Evolutionary conservation across 2,888 invertebrate species (phyloP), one percentile per base, ranked within the genome.

Genomic region (Diarsia dahlii): DNA sequence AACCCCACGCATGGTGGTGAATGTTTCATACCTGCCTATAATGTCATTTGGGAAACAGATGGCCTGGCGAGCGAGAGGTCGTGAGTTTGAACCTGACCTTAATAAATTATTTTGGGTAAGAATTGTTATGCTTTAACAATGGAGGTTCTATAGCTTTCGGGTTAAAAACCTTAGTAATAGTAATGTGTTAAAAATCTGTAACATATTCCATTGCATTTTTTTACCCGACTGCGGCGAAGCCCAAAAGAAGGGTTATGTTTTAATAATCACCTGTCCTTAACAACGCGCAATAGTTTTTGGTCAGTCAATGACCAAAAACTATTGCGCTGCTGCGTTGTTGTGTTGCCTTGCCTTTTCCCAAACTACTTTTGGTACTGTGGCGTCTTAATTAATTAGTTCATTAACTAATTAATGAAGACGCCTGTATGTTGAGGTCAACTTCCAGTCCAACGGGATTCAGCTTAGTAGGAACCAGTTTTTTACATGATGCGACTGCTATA

Each of bases 1-100:
- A 71, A 67, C 74, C 68, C 56, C 65, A 20, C 54, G 54, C 50
- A 46, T 18, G 46, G 39, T 20, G 64, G 62, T 64, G 52, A 28
- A 39, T 18, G 50, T 13, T 48, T 67, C 50, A 28, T 76, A 64
- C 46, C 76, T 75, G 67, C 46, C 76, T 75, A 70, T 48, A 78
- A n/a, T 23, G 60, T 69, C 62, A 78, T 67, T 48, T 78, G 52
- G 52, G 54, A 28, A 48, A 71, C 15, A 71, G 48, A 62, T 3
- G n/a, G 39, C 13, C 8, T 48, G 15, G 45, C 48, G 12, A 15
- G 18, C 48, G 48, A 78, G 63, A 23, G 54, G 39, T 78, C 54
- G 12, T n/a, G 54, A 23, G 54, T 64, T 79, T 71, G 63, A 71
- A 56, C 63, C 60, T 52, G 46, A 78, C 34, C 79, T 71, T 50